These are phyloP conservation scores for Hydrozoanthus gracilis DNA, from an alignment of 92 coral and sea anemone genomes.

Conservation along the genomic window DNA sequence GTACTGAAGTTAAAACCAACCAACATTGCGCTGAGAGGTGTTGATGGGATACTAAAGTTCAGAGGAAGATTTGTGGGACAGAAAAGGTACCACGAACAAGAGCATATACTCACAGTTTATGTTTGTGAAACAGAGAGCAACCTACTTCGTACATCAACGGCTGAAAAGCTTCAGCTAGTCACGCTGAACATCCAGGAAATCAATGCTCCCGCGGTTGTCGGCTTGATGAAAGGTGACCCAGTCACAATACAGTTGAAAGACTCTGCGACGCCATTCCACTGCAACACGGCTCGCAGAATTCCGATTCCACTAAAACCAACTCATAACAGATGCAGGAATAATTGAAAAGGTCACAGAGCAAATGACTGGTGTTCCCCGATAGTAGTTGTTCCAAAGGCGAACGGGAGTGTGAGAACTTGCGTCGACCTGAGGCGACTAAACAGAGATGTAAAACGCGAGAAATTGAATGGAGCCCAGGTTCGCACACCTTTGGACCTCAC, in stretches of 20 bases:
- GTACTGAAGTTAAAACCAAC: no score
- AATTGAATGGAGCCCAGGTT: constrained; percentile 25
- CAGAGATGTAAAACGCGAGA: constrained; percentile 44
- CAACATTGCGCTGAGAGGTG: constrained; percentile 28
- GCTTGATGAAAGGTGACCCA: background rate
- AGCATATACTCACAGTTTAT: constrained; percentile 21
- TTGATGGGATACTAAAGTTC: constrained; percentile 35
- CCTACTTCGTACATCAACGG: constrained; percentile 9
- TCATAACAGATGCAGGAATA: background rate
- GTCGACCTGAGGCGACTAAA: constrained; percentile 23
- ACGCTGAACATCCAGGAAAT: background rate
- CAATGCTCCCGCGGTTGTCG: background rate
- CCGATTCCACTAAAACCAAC: background rate
- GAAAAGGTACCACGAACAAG: constrained; percentile 38
- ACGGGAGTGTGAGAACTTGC: constrained; percentile 14
- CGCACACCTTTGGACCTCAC: constrained; percentile 34
- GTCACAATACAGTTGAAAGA: background rate
- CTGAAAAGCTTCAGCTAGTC: background rate
- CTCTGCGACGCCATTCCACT: background rate
- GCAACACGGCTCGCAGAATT: background rate
- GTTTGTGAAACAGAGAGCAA: constrained; percentile 41
- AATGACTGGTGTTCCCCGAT: background rate
- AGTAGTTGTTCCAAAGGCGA: constrained; percentile 37
- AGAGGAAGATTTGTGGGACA: constrained; percentile 44
- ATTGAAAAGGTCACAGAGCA: constrained; percentile 23